These are phyloP conservation scores for Progne subis DNA, from an alignment of 2,113 vertebrate genomes.

Conservation along the genomic window DNA sequence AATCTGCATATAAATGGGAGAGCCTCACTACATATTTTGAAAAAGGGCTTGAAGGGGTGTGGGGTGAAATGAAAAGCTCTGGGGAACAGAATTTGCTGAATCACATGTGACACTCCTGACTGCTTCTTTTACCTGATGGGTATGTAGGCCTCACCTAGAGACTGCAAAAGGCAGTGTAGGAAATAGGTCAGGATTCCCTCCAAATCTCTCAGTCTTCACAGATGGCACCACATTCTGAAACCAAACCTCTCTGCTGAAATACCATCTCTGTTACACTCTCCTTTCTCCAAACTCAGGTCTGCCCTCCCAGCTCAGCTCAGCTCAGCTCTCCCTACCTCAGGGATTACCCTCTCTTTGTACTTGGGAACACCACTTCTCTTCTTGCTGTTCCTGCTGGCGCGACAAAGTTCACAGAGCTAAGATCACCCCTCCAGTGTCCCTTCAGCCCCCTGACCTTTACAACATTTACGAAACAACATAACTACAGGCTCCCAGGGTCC, in stretches of 20 bases:
- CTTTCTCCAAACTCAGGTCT: background rate
- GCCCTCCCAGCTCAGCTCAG: background rate
- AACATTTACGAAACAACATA: conserved; percentile 62
- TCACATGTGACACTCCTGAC: background rate
- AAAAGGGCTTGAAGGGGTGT: background rate
- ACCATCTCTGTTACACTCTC: background rate
- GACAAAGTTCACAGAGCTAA: conserved; percentile 40
- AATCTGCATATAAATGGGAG: conserved; percentile 47
- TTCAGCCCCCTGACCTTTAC: conserved; percentile 43
- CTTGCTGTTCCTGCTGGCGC: background rate
- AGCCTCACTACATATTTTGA: conserved; percentile 40
- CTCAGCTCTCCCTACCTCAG: background rate
- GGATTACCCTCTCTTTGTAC: background rate
- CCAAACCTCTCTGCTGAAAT: background rate
- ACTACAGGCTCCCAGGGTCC: conserved; percentile 64
- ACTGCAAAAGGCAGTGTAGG: background rate
- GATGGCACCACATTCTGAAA: background rate
- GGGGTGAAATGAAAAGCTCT: conserved; percentile 17
- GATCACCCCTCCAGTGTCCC: conserved; percentile 30
- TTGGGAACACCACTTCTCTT: background rate
- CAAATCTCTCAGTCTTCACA: background rate
- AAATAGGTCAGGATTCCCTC: conserved; percentile 22
- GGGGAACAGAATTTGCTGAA: conserved; percentile 5
- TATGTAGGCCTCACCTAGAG: background rate
- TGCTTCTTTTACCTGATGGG: background rate